Conservation (phyloP, 2,888 invertebrate genomes). For the Nomada flava region DNA sequence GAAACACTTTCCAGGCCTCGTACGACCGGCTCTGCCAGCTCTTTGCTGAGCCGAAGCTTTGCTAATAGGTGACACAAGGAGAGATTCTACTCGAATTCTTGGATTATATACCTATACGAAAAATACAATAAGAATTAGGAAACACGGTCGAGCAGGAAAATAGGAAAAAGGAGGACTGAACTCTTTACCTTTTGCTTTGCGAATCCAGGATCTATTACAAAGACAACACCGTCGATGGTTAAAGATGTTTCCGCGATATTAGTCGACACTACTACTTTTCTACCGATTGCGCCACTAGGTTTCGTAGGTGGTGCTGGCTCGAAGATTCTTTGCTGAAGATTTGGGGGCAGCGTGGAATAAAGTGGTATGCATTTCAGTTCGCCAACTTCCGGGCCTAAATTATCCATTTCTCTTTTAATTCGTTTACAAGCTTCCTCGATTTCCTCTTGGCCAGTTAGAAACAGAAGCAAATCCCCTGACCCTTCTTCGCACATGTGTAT, state of each 20-base stretch:
- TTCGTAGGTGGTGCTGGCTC: slow-evolving; percentile 97
- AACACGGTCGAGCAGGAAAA: slow-evolving; percentile 9
- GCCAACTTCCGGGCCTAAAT: slow-evolving; percentile 97
- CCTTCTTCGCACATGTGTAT: slow-evolving; percentile 98
- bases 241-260: slow-evolving; percentile 99
- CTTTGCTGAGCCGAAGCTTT: slow-evolving; percentile 99
- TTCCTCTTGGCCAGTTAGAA: slow-evolving; percentile 96
- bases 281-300: slow-evolving; percentile 94
- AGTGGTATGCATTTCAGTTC: slow-evolving; percentile 99
- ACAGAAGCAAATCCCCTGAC: slow-evolving; percentile 96
- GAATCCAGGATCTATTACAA: slow-evolving; percentile 99
- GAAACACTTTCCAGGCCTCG: slow-evolving; percentile 99
- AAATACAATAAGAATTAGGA: slow-evolving; percentile 21
- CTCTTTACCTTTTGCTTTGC: slow-evolving; percentile 95
- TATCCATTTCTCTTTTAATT: slow-evolving; percentile 97
- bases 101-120: slow-evolving; percentile 91
- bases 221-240: slow-evolving; percentile 99
- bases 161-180: neutral
- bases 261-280: slow-evolving; percentile 98
- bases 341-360: slow-evolving; percentile 99
- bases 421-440: slow-evolving; percentile 99
- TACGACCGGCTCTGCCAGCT: slow-evolving; percentile 98
- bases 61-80: slow-evolving; percentile 98
- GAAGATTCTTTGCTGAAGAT: slow-evolving; percentile 98
- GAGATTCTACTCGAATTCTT: slow-evolving; percentile 96